Evolutionary conservation across 2,797 vertebrate genomes (phyloP).

Genomic region (Setipinna tenuifilis): DNA sequence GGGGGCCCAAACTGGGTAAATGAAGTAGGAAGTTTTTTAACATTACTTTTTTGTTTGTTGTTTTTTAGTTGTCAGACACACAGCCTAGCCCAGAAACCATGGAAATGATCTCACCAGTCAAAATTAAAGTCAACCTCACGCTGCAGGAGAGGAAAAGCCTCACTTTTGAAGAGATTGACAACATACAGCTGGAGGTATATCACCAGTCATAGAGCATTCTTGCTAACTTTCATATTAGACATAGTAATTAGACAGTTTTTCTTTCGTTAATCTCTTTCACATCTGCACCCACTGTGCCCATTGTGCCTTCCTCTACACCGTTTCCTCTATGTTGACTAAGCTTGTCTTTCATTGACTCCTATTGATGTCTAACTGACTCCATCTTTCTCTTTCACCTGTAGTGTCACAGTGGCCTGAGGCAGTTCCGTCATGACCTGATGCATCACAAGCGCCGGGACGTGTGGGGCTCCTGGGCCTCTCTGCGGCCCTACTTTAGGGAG

Average conservation of each 20-base stretch:
- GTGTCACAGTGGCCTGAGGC: slow-evolving; percentile 16
- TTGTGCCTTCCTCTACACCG: too few relatives aligned
- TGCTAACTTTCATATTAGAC: background rate
- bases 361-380: too few relatives aligned
- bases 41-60: background rate
- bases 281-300: background rate
- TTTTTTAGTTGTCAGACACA: slow-evolving; percentile 35
- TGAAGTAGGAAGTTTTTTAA: background rate
- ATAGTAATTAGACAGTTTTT: too few relatives aligned
- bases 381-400: background rate
- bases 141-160: slow-evolving; percentile 25
- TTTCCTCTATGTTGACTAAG: too few relatives aligned
- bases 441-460: slow-evolving; percentile 31
- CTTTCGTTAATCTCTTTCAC: background rate
- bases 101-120: slow-evolving; percentile 36
- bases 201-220: background rate
- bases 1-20: background rate
- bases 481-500: slow-evolving; percentile 22
- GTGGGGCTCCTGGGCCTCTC: slow-evolving; percentile 25
- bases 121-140: slow-evolving; percentile 31
- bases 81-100: slow-evolving; percentile 27
- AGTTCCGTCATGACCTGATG: slow-evolving; percentile 17
- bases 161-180: slow-evolving; percentile 33
- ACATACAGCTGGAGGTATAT: background rate
- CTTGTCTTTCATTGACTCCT: too few relatives aligned